These are phyloP conservation scores for Seriola rivoliana DNA, from an alignment of 2,113 vertebrate genomes.

Conservation along the genomic window DNA sequence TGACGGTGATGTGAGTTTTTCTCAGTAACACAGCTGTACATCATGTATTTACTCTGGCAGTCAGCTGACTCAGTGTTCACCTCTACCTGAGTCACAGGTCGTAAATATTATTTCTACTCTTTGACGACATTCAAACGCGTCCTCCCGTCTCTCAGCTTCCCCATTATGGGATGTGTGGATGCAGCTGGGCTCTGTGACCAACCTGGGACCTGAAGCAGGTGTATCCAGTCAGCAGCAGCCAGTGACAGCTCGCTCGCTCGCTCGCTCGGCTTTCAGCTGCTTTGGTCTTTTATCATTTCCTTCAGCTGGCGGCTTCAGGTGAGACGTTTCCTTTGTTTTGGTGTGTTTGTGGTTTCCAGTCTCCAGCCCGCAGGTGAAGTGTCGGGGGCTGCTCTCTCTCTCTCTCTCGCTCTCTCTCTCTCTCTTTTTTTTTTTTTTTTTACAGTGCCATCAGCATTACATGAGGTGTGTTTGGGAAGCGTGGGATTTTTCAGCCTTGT, in stretches of 20 bases:
- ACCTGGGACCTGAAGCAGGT: background rate
- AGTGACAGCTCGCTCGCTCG: background rate
- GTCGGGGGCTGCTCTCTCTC: background rate
- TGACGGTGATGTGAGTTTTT: too few relatives aligned
- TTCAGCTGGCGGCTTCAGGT: background rate
- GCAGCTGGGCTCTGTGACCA: background rate
- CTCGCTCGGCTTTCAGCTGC: slow-evolving; percentile 9
- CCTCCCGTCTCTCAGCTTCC: background rate
- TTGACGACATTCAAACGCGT: background rate
- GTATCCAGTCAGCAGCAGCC: slow-evolving; percentile 2
- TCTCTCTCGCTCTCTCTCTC: too few relatives aligned
- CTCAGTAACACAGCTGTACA: too few relatives aligned
- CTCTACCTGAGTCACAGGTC: too few relatives aligned
- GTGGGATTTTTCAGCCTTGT: slow-evolving; percentile 68
- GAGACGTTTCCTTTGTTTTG: slow-evolving; percentile 12
- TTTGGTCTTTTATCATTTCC: slow-evolving; percentile 9
- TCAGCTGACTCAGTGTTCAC: too few relatives aligned
- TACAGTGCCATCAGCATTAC: slow-evolving; percentile 48
- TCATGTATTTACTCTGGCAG: too few relatives aligned
- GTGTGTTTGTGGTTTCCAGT: slow-evolving; percentile 9
- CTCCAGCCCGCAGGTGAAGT: slow-evolving; percentile 54
- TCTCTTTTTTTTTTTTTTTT: background rate
- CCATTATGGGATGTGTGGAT: background rate
- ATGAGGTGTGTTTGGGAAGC: slow-evolving; percentile 66
- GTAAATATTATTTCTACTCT: too few relatives aligned